Percentiles rank a stretch among this genome's conserved stretches.
Conservation (phyloP, 2,113 vertebrate genomes). For the Protobothrops mucrosquamatus region DNA sequence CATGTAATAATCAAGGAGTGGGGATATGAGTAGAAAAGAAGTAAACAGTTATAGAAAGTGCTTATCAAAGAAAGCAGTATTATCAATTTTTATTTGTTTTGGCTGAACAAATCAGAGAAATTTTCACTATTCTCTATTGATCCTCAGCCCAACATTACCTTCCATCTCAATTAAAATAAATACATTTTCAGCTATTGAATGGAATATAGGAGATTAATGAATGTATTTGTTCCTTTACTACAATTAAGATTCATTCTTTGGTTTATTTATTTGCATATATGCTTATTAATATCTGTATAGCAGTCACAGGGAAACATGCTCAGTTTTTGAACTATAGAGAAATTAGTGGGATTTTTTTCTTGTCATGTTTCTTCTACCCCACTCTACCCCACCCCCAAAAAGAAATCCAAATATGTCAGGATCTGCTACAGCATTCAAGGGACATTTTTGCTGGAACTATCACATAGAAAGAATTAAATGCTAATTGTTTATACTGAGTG, state of each 20-base stretch:
- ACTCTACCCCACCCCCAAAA: background rate
- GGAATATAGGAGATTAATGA: background rate
- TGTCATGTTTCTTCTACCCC: background rate
- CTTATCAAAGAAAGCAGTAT: background rate
- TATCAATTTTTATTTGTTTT: background rate
- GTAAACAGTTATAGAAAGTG: background rate
- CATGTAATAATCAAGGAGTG: background rate
- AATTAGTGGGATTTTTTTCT: background rate
- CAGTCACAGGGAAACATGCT: background rate
- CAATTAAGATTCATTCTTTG: background rate
- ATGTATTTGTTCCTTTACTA: background rate
- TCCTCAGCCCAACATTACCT: background rate
- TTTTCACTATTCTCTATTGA: background rate
- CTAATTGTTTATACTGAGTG: background rate
- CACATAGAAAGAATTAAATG: background rate
- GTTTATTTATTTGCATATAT: background rate
- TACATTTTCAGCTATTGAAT: background rate
- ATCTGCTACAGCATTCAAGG: background rate
- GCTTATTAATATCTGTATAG: background rate
- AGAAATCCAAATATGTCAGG: background rate
- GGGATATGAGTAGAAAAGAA: background rate
- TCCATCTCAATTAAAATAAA: background rate
- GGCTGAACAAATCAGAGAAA: background rate
- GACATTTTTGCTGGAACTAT: background rate
- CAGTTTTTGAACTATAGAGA: background rate